Evolutionary conservation across 2,888 invertebrate genomes (phyloP), one percentile per base, ranked within the genome.

Genomic region (Epirrhoe alternata): DNA sequence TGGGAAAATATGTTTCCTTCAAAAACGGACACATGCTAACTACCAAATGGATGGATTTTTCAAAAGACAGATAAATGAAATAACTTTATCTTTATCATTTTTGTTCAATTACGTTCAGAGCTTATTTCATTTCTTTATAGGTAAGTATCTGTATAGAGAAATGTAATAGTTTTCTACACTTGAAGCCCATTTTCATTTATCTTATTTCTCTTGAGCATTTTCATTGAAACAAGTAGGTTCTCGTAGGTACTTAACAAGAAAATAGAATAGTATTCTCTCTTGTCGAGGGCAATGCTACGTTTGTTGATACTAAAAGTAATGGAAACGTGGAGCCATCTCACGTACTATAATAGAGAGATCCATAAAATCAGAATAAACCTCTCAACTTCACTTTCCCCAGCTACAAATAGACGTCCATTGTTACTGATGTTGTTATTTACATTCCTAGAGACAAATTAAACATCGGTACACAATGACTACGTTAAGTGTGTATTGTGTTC

Each of bases 351-450:
- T 65, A 66, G 66, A 64, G 56, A 68, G 66, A 66, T 65, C 54
- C 58, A 68, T 66, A 67, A 74, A 74, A 66, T 69, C 68, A 68
- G 70, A 70, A 72, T 72, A 72, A 68, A 65, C 42, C 61, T 63
- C 68, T 72, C 64, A 64, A 57, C 57, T 68, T 64, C 70, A 69
- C 74, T 74, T 69, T 71, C 71, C 47, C 71, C 61, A 51, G 62
- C 68, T 71, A 66, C 68, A 68, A 72, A 74, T 71, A 74, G 66
- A 64, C 64, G 38, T 50, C 33, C 64, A 64, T 64, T 66, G 69
- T 72, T 59, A 61, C 60, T 38, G 35, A 33, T 66, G 70, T 66
- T 66, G 69, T 68, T 74, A 68, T 74, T 74, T 70, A 68, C 67
- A 64, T 57, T 64, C 42, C 31, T 51, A 51, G 56, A 67, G 64